phyloP scores from a whole-genome alignment of 2,888 invertebrate genomes.

The Rhingia campestris region DNA sequence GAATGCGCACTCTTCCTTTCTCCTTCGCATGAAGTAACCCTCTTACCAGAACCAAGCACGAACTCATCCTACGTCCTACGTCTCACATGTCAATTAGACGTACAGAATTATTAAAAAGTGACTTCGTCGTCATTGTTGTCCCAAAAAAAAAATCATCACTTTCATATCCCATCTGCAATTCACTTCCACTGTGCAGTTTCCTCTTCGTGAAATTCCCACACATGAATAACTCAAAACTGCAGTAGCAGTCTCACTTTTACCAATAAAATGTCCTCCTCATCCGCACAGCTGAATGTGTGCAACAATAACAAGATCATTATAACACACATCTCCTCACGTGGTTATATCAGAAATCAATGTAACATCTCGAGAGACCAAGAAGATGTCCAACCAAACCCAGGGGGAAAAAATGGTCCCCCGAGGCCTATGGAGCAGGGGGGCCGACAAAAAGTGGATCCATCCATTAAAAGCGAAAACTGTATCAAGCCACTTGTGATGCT shows the following conservation, averaged over 20 bases:
- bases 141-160: conserved; percentile 26
- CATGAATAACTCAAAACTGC: conserved; percentile 56
- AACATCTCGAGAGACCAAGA: conserved; percentile 49
- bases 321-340: conserved; percentile 39
- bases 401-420: conserved; percentile 8
- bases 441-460: conserved; percentile 26
- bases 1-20: conserved; percentile 55
- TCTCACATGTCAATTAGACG: conserved; percentile 64
- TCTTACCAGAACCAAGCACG: conserved; percentile 53
- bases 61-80: conserved; percentile 11
- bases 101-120: conserved; percentile 53
- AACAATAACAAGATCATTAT: conserved; percentile 67
- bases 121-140: neutral
- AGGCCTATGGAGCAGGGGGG: neutral
- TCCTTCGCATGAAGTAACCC: conserved; percentile 53
- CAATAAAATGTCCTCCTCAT: conserved; percentile 60
- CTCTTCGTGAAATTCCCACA: conserved; percentile 72
- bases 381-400: conserved; percentile 47
- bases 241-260: conserved; percentile 58
- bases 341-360: conserved; percentile 69
- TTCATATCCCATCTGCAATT: conserved; percentile 61
- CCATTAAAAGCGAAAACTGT: conserved; percentile 69
- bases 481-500: conserved; percentile 55
- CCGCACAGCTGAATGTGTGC: conserved; percentile 3
- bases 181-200: conserved; percentile 48